Conservation (phyloP, 2,888 invertebrate genomes). For the Apocheima hispidaria region DNA sequence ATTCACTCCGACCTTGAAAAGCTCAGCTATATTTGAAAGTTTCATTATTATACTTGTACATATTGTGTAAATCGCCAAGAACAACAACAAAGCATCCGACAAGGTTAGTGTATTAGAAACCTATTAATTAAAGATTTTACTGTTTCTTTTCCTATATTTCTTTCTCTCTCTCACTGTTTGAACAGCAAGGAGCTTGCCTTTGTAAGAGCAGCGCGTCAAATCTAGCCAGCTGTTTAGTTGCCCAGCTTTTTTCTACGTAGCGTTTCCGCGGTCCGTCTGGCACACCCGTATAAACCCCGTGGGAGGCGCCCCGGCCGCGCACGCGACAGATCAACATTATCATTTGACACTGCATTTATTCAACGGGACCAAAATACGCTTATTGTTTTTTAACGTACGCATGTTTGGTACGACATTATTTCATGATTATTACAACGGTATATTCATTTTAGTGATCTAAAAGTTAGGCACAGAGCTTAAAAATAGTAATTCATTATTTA, state of each 20-base stretch:
- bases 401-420: slow-evolving; percentile 7
- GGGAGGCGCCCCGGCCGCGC: slow-evolving; percentile 72
- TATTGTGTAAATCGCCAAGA: too few relatives aligned
- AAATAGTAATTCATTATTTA: too few relatives aligned
- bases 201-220: too few relatives aligned
- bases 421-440: not conserved
- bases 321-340: slow-evolving; percentile 84
- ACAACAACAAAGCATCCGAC: too few relatives aligned
- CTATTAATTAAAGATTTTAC: too few relatives aligned
- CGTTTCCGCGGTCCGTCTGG: slow-evolving; percentile 56
- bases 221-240: not conserved
- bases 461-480: not conserved
- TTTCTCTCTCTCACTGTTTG: too few relatives aligned
- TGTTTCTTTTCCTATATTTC: too few relatives aligned
- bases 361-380: slow-evolving; percentile 56
- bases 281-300: slow-evolving; percentile 70
- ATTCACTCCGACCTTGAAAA: too few relatives aligned
- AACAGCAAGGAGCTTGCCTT: too few relatives aligned
- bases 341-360: slow-evolving; percentile 85
- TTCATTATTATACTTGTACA: too few relatives aligned
- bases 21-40: too few relatives aligned
- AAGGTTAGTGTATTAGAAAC: too few relatives aligned
- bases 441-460: not conserved
- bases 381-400: slow-evolving; percentile 35
- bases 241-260: slow-evolving; percentile 18